Base-by-base conservation (phyloP, 2,113 vertebrate genomes). In the Poeciliopsis turrubarensis region DNA sequence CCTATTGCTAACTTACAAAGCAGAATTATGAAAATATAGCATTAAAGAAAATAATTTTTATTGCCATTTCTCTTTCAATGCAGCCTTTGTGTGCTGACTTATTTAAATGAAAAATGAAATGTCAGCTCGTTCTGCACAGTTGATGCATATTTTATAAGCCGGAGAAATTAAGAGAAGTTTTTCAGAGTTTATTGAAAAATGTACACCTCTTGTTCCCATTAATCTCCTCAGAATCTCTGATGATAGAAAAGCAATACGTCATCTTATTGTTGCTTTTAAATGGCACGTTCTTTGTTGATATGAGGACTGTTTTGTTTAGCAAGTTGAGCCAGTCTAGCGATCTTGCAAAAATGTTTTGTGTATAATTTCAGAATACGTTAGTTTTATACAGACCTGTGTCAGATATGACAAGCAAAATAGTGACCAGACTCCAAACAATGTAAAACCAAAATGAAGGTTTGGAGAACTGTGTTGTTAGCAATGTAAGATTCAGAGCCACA, bases 91-190 rank as follows among this genome's bases (percentile, higher is more conserved):
- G 19, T 32, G 34, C 68, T 65, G 3, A 27, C 2, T 29, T 71
- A 12, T 64, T 47, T 37, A 25, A 44, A 34, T 41, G 44, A 65
- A 47, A 71, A 81, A 78, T 68, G 30, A 10, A 2, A 62, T 73
- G 25, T 22, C 5, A 27, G 22, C 65, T 65, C 12, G 62, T 60
- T 67, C 61, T 2, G 14, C 15, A 9, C 19, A 69, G 68, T 61
- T 75, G 17, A 37, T 70, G n/a, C 44, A 79, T 79, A 61, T 75
- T 81, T 72, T 60, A 76, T 64, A 60, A 12, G 27, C 9, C 12
- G 62, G 19, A 75, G 62, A 62, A 69, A 63, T 54, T 32, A 72
- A 60, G 26, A n/a, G 29, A 74, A 72, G 25, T 22, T 66, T 68
- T 14, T 15, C 6, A 41, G 68, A 15, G 57, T 31, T 60, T 72